Evolutionary conservation across 2,888 invertebrate genomes (phyloP).

Genomic region (Troglohyphantes excavatus): DNA sequence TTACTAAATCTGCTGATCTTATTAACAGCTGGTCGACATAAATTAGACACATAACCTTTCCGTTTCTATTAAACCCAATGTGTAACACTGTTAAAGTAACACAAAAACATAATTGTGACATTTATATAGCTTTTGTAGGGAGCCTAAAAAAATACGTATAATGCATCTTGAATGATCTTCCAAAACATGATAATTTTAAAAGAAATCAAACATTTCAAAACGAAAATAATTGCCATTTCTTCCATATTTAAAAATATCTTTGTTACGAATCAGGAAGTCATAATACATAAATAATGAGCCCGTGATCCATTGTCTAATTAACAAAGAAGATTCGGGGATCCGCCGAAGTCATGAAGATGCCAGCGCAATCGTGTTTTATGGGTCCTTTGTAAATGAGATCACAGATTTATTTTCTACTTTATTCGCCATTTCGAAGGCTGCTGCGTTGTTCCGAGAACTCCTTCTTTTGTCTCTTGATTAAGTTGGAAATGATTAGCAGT

Average conservation of each 20-base stretch:
- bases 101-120: too few species aligned
- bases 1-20: too few species aligned
- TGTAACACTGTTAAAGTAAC: too few species aligned
- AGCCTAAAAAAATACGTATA: too few species aligned
- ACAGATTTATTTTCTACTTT: not conserved
- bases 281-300: not conserved
- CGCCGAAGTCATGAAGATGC: not conserved
- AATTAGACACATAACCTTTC: too few species aligned
- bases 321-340: not conserved
- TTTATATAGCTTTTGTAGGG: too few species aligned
- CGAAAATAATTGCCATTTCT: not conserved
- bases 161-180: too few species aligned
- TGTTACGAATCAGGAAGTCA: conserved; percentile 39
- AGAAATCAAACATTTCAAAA: too few species aligned
- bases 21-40: too few species aligned
- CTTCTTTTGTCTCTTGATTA: not conserved
- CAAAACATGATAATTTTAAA: too few species aligned
- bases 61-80: too few species aligned
- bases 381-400: not conserved
- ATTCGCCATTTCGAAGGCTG: not conserved
- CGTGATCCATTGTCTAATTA: conserved; percentile 30
- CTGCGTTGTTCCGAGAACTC: not conserved
- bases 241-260: conserved; percentile 24
- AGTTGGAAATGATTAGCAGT: too few species aligned
- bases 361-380: conserved; percentile 5